phyloP scores from a whole-genome alignment of 2,888 invertebrate genomes.

The Lordiphosa andalusiaca region DNA sequence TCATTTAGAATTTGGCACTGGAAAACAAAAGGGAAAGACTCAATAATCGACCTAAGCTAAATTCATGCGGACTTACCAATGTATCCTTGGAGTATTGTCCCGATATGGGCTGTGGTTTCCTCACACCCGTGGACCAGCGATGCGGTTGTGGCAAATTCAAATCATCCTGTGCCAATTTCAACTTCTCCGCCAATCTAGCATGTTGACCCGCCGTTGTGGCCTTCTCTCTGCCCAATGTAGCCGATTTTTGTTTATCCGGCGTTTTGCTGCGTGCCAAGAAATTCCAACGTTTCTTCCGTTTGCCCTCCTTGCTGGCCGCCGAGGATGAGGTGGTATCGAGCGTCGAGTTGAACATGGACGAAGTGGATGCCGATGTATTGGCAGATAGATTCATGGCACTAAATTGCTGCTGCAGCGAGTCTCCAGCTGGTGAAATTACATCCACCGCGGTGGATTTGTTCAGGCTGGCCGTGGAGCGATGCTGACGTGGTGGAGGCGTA shows the following conservation, averaged over 20 bases:
- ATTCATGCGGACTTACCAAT: slow-evolving; percentile 82
- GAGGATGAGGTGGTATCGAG: slow-evolving; percentile 74
- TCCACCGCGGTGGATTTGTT: slow-evolving; percentile 67
- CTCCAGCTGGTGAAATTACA: slow-evolving; percentile 53
- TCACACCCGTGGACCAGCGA: slow-evolving; percentile 87
- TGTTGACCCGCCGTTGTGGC: slow-evolving; percentile 67
- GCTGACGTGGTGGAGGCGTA: slow-evolving; percentile 72
- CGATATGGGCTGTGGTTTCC: slow-evolving; percentile 86
- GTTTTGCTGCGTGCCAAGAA: slow-evolving; percentile 85
- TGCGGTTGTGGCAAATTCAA: slow-evolving; percentile 84
- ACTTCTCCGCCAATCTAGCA: slow-evolving; percentile 73
- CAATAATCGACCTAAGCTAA: background rate
- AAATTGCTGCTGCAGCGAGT: slow-evolving; percentile 71
- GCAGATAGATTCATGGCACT: slow-evolving; percentile 76
- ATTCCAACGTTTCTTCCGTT: slow-evolving; percentile 85
- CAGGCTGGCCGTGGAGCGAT: slow-evolving; percentile 64
- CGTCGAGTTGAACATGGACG: slow-evolving; percentile 79
- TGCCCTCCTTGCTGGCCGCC: slow-evolving; percentile 82
- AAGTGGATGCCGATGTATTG: slow-evolving; percentile 61
- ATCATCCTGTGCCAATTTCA: slow-evolving; percentile 78
- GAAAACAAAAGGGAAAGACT: background rate
- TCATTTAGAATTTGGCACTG: slow-evolving; percentile 84
- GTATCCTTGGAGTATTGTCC: slow-evolving; percentile 90
- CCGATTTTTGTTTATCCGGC: slow-evolving; percentile 83
- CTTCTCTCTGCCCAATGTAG: slow-evolving; percentile 86